Evolutionary conservation across 2,113 vertebrate genomes (phyloP).

Genomic region (Cinclus cinclus): DNA sequence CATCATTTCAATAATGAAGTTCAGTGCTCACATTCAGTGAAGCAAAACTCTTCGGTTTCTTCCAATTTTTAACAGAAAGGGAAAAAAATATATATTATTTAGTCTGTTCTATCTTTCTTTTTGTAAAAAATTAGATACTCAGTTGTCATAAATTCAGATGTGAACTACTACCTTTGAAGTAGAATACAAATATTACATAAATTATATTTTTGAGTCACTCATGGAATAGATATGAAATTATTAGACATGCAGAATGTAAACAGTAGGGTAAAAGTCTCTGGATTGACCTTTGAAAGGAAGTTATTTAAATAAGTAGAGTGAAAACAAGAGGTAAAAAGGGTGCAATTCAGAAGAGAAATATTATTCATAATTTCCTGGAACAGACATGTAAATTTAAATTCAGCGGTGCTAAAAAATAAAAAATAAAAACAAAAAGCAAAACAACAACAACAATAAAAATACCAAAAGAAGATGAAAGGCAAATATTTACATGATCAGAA

Average conservation of each 20-base stretch:
- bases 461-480: not conserved
- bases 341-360: not conserved
- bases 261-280: constrained; percentile 29
- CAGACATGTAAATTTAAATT: constrained; percentile 12
- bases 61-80: not conserved
- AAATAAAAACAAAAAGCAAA: not conserved
- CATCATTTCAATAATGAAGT: not conserved
- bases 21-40: not conserved
- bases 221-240: constrained; percentile 50
- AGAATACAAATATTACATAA: constrained; percentile 22
- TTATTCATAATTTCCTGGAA: not conserved
- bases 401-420: not conserved
- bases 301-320: constrained; percentile 17
- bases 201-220: constrained; percentile 15
- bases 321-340: constrained; percentile 24
- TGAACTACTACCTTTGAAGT: not conserved
- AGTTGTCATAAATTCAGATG: not conserved
- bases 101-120: not conserved
- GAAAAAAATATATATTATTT: not conserved
- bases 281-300: constrained; percentile 21
- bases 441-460: too few species aligned
- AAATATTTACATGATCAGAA: constrained; percentile 16
- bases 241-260: constrained; percentile 31
- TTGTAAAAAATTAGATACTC: not conserved
- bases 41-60: not conserved